Evolutionary conservation across 1,140 invertebrate genomes (phyloP).

Genomic region (Apocrypta bakeri): DNA sequence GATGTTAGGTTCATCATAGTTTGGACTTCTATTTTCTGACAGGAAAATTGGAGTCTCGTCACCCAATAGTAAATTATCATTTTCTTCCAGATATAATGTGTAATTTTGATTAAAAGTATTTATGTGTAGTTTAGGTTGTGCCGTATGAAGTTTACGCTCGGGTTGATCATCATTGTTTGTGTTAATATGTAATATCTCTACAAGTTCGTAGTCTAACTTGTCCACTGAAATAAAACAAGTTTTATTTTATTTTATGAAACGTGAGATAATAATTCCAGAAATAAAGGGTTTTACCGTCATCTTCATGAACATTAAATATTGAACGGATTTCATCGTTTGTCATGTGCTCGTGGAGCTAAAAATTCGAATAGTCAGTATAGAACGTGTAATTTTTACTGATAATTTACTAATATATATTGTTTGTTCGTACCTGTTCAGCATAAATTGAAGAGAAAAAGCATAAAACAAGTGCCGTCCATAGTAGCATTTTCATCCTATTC

Average conservation of each 20-base stretch:
- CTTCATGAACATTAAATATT: not conserved
- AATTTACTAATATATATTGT: not conserved
- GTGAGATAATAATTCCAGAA: not conserved
- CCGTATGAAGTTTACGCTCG: too few relatives aligned
- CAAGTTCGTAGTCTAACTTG: not conserved
- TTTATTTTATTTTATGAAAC: not conserved
- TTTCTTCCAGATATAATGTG: not conserved
- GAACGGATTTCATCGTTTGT: not conserved
- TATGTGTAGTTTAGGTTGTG: too few relatives aligned
- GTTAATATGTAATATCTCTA: not conserved
- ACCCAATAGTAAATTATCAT: not conserved
- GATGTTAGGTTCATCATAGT: too few relatives aligned
- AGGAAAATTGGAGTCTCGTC: not conserved
- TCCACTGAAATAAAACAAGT: constrained; percentile 1
- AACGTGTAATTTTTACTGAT: not conserved
- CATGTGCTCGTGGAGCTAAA: not conserved
- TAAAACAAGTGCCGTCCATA: too few relatives aligned
- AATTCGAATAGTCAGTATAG: not conserved
- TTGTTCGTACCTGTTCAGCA: too few relatives aligned
- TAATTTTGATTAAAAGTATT: too few relatives aligned
- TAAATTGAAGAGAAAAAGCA: too few relatives aligned
- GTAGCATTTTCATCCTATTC: too few relatives aligned
- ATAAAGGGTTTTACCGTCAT: not conserved
- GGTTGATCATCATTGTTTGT: too few relatives aligned
- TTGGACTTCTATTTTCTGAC: not conserved